phyloP scores from a whole-genome alignment of 1,140 invertebrate species.

The Ceratoteleas bidentatus region DNA sequence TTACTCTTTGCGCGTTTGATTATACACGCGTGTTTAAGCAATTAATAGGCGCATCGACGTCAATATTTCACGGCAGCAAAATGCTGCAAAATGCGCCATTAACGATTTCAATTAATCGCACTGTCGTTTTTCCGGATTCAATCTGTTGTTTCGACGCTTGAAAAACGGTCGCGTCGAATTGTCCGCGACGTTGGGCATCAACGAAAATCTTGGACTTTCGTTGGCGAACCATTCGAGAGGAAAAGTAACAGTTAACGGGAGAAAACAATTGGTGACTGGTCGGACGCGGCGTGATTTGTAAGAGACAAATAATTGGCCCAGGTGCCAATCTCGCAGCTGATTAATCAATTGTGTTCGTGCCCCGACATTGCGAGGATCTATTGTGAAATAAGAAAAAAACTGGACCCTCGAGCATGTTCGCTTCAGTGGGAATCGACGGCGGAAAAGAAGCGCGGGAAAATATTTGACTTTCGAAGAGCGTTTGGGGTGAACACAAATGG shows the following conservation, averaged over 20 bases:
- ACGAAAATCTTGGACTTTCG: constrained; percentile 27
- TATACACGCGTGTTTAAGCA: too few relatives aligned
- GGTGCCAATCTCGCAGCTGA: constrained; percentile 49
- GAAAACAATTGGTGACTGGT: constrained; percentile 16
- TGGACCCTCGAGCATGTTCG: too few relatives aligned
- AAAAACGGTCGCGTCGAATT: neutral
- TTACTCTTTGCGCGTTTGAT: too few relatives aligned
- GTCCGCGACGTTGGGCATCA: constrained; percentile 15
- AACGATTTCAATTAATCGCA: neutral
- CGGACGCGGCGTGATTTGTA: constrained; percentile 50
- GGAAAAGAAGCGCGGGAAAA: too few relatives aligned
- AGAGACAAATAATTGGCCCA: constrained; percentile 60
- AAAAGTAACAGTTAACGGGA: constrained; percentile 34
- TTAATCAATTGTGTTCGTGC: constrained; percentile 45
- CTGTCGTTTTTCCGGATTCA: neutral
- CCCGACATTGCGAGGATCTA: constrained; percentile 5
- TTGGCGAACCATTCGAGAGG: constrained; percentile 8
- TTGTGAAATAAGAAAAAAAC: too few relatives aligned
- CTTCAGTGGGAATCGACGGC: too few relatives aligned
- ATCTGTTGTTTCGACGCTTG: neutral
- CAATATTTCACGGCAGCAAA: too few relatives aligned
- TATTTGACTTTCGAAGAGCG: too few relatives aligned
- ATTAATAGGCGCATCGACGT: too few relatives aligned
- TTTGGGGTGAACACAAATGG: too few relatives aligned
- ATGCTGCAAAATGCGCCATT: too few relatives aligned